A percentile compares a stretch with the other conserved stretches of the same genome.
These are phyloP conservation scores for Rhipidura dahli DNA, from an alignment of 2,113 vertebrate species.

Conservation along the genomic window DNA sequence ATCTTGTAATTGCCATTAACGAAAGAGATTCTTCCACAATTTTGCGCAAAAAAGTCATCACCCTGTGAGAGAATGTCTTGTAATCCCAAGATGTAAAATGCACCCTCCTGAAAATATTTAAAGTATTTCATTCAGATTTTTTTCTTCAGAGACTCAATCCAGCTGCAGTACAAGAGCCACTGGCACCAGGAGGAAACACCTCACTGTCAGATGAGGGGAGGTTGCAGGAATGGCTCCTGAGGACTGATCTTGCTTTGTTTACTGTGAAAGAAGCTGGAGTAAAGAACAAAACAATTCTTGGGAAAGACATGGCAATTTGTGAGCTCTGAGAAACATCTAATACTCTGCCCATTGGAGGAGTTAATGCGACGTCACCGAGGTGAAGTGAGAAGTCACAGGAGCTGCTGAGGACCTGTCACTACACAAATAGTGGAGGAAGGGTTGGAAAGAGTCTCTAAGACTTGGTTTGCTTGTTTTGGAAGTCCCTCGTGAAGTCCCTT, in stretches of 20 bases:
- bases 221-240: neutral
- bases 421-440: neutral
- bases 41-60: neutral
- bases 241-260: neutral
- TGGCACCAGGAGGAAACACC: rapidly evolving
- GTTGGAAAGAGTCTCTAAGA: neutral
- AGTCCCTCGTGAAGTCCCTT: neutral
- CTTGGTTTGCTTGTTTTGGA: neutral
- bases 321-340: neutral
- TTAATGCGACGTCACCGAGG: rapidly evolving
- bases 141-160: neutral
- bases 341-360: rapidly evolving
- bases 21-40: neutral
- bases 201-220: neutral
- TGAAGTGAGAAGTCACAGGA: neutral
- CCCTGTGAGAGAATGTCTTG: neutral
- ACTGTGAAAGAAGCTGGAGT: neutral
- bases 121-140: neutral
- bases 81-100: neutral
- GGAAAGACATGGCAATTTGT: neutral
- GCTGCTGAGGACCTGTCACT: neutral
- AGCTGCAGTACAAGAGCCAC: neutral
- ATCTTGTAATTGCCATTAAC: neutral
- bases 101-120: neutral
- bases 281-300: neutral